Base-by-base conservation (phyloP, 23 tunicate species). In the Styela clava region DNA sequence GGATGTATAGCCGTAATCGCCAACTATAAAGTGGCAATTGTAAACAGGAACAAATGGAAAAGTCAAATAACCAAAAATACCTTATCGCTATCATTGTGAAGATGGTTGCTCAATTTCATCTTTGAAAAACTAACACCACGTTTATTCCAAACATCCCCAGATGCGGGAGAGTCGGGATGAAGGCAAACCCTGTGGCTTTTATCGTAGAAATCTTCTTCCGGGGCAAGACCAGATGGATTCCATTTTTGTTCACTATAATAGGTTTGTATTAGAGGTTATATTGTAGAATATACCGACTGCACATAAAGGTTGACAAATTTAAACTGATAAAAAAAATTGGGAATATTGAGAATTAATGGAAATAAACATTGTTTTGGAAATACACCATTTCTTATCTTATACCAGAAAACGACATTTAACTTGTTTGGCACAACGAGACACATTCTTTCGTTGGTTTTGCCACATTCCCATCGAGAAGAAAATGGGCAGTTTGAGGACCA, bases 101-200 rank as follows among this genome's bases (percentile, higher is more conserved):
- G 52, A 2, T 85, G 89, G 73, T 85, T 85, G 73, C 89, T 85
- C 0, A 85, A 72, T 33, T 85, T 85, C 84, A 79, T 79, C 62
- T 79, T 70, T 3, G 61, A 33, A 62, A 85, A 85, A 30, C 84
- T 69, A 2, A 79, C 89, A 2, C 89, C 89, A 2, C 81, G 73
- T 63, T 79, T 79, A 68, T 85, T 85, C 89, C 89, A 85, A 28
- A 85, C 79, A 9, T 79, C 84, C 7, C 89, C 89, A 2, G 77
- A 79, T 0, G 89, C 89, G 25, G 89, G 84, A 9, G 89, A 85
- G 2, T 70, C 84, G 33, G 84, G 89, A 72, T 85, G 89, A 3
- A 79, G 37, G 31, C 72, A 85, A 16, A 85, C 84, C 35, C 79
- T 24, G 24, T 79, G 89, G 2, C 79, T 72, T 25, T 70, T 69